Conservation (phyloP, 2,888 invertebrate species). For the Pharmacophagus antenor region DNA sequence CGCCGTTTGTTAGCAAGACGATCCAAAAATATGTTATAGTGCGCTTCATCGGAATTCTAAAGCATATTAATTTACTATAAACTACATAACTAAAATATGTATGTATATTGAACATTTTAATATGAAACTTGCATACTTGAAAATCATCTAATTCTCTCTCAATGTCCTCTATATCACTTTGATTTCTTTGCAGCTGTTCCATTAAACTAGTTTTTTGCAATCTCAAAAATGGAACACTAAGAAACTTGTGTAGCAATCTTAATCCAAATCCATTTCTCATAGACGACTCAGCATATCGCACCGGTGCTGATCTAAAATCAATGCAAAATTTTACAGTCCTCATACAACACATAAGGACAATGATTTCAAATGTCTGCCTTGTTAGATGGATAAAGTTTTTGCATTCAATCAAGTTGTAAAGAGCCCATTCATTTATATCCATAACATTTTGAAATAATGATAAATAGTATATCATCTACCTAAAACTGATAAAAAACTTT, state of each 20-base stretch:
- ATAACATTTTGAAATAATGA: no score
- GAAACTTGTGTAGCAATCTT: conserved; percentile 94
- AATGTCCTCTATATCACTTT: conserved; percentile 88
- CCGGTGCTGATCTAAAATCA: conserved; percentile 79
- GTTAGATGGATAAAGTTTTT: no score
- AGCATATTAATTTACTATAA: conserved; percentile 29
- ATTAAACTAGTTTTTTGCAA: conserved; percentile 92
- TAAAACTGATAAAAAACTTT: no score
- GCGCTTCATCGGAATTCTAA: conserved; percentile 86
- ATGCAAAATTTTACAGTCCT: conserved; percentile 9
- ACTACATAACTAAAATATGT: no score
- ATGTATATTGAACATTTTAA: no score
- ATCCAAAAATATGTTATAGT: conserved; percentile 88
- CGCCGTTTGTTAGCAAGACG: conserved; percentile 87
- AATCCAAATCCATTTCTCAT: conserved; percentile 98
- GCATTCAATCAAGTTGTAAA: no score
- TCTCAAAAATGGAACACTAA: conserved; percentile 95
- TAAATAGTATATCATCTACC: no score
- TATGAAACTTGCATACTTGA: conserved; percentile 67
- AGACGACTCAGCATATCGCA: conserved; percentile 94
- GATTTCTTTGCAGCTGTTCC: conserved; percentile 91
- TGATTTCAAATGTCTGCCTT: no score
- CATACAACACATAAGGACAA: no score
- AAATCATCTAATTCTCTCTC: conserved; percentile 88
- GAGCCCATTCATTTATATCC: no score